Percentiles rank a stretch among this genome's conserved stretches.
These are phyloP conservation scores for Phenganax marumi DNA, from an alignment of 92 coral and sea anemone genomes.

Conservation along the genomic window DNA sequence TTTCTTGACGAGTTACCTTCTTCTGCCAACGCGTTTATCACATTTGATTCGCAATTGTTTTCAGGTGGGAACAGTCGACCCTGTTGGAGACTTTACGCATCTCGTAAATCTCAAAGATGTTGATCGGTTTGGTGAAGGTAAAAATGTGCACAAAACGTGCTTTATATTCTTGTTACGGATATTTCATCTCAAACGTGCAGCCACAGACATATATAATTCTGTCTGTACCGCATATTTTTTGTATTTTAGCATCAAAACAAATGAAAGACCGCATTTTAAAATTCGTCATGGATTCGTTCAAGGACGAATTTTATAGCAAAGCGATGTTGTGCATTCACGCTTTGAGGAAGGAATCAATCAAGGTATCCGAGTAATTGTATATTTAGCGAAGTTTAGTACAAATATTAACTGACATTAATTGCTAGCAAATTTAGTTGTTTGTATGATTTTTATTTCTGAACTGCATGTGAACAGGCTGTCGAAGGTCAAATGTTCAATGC, in stretches of 20 bases:
- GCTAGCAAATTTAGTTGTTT: not conserved
- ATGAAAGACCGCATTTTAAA: conserved; percentile 84
- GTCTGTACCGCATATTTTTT: not conserved
- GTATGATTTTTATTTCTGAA: not conserved
- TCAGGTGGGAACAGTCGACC: conserved; percentile 96
- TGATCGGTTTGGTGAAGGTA: conserved; percentile 84
- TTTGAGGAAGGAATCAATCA: conserved; percentile 73
- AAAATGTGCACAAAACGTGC: not conserved
- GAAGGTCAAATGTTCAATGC: conserved; percentile 81
- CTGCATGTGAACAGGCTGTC: conserved; percentile 66
- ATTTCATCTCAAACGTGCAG: too few species aligned
- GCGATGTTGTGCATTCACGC: conserved; percentile 74
- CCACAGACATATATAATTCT: not conserved
- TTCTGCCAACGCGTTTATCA: not conserved
- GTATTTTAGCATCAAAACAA: conserved; percentile 73
- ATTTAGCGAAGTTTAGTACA: not conserved
- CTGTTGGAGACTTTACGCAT: conserved; percentile 76
- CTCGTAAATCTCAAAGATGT: conserved; percentile 74
- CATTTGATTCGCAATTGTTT: not conserved
- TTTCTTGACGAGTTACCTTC: not conserved
- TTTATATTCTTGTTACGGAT: too few species aligned
- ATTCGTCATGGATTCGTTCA: conserved; percentile 84
- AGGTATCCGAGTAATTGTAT: conserved; percentile 49
- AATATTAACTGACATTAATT: not conserved
- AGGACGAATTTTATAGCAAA: conserved; percentile 76